A percentile compares a stretch with the other conserved stretches of the same genome.
These are phyloP conservation scores for Heliocidaris erythrogramma DNA, from an alignment of 35 echinoderm and acorn worm species.

Conservation along the genomic window DNA sequence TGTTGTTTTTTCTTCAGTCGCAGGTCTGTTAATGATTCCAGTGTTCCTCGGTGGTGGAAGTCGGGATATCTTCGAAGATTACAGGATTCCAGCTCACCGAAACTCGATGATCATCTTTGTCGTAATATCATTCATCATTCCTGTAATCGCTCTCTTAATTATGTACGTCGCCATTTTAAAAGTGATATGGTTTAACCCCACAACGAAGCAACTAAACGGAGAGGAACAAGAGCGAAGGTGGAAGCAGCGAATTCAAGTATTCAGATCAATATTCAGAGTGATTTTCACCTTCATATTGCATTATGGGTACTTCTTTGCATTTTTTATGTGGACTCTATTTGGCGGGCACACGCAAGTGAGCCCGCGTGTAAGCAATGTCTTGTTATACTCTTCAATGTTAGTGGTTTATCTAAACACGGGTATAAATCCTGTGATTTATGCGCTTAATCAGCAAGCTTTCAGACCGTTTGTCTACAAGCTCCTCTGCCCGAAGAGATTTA, in stretches of 20 bases:
- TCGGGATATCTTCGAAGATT: not conserved
- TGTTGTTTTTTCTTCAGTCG: not conserved
- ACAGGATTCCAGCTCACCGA: not conserved
- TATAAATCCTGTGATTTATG: conserved; percentile 33
- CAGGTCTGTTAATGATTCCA: not conserved
- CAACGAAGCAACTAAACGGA: not conserved
- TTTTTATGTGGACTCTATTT: not conserved
- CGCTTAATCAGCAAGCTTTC: not conserved
- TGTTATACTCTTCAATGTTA: not conserved
- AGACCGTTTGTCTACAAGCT: conserved; percentile 27
- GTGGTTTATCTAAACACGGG: not conserved
- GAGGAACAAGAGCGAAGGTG: not conserved
- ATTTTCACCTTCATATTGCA: not conserved
- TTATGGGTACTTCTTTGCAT: not conserved
- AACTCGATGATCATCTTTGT: not conserved
- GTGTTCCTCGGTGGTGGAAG: not conserved
- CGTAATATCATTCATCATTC: not conserved
- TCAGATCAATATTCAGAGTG: not conserved
- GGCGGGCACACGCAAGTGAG: not conserved
- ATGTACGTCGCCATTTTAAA: conserved; percentile 28
- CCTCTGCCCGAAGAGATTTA: not conserved
- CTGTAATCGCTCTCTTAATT: not conserved
- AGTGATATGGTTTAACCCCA: not conserved
- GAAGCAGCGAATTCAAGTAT: not conserved
- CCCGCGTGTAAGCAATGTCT: not conserved